These are phyloP conservation scores for Dicranocentrus wangi DNA, from an alignment of 2,888 invertebrate genomes.

Conservation along the genomic window DNA sequence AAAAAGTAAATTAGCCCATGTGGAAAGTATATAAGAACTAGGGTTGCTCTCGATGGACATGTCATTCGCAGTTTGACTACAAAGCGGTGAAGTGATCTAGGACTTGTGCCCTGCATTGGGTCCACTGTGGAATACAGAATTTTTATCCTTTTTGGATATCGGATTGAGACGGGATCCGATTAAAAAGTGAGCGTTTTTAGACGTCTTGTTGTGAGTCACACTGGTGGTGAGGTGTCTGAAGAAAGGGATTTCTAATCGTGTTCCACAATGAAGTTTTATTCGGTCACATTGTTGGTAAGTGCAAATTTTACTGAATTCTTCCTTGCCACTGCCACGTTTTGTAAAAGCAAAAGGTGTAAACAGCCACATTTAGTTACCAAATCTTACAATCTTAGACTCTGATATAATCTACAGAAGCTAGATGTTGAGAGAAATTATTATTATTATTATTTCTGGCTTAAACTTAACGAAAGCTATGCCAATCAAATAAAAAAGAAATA, in stretches of 20 bases:
- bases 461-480: too few species aligned
- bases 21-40: slow-evolving; percentile 61
- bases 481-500: too few species aligned
- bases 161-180: slow-evolving; percentile 16
- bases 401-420: too few species aligned
- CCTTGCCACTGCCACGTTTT: too few species aligned
- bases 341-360: too few species aligned
- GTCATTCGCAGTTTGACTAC: slow-evolving; percentile 59
- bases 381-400: too few species aligned
- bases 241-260: slow-evolving; percentile 16
- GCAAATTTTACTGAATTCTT: not conserved
- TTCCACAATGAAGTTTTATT: slow-evolving; percentile 58
- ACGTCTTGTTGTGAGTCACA: not conserved
- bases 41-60: slow-evolving; percentile 50
- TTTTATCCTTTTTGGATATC: not conserved
- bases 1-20: slow-evolving; percentile 51
- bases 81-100: slow-evolving; percentile 29
- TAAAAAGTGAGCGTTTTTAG: not conserved
- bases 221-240: slow-evolving; percentile 17
- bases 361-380: too few species aligned
- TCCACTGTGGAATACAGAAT: slow-evolving; percentile 7
- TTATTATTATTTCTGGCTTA: too few species aligned
- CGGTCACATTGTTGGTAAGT: slow-evolving; percentile 65
- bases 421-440: too few species aligned
- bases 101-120: slow-evolving; percentile 15